Evolutionary conservation across 2,888 invertebrate genomes (phyloP), one percentile per base, ranked within the genome.

Genomic region (Tenodera sinensis): DNA sequence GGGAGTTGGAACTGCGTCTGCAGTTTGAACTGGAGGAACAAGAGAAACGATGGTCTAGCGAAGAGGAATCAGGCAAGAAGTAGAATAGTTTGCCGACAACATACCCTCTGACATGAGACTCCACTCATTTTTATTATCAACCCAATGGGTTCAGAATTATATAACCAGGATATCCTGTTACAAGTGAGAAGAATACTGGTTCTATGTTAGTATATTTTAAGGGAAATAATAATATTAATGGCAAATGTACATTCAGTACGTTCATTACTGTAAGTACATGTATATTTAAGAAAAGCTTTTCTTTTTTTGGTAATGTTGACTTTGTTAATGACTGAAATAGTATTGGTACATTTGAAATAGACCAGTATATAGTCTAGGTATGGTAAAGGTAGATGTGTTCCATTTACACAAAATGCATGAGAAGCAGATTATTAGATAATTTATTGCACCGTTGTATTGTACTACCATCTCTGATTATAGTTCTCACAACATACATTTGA

Each of bases 11-110:
- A 92, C 93, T 95, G 91, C 94, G 95, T 90, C 95, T 96, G 93
- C 95, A 96, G 91, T 95, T 95, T 91, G 96, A 96, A 92, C 92
- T 96, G 87, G 95, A 96, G 92, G 95, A 95, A 91, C 95, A 95
- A 90, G 95, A 95, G 91, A 95, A 95, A 91, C 93, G 95, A 89
- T 95, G 95, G 95, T 95, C 95, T 89, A 95, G 94, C 91, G 95
- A 95, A 91, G 95, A 95, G 91, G 95, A 95, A 91, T 92, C 93
- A 87, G 91, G 91, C 83, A 93, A 93, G 92, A 93, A 93, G 88
- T 91, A 90, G 89, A 28, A 71, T 71, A 71, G 71, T 84, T 88
- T 83, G 88, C n/a, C 28, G 81, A 20, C 54, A 83, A 86, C 81
- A 85, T 42, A 34, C 34, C 34, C 87, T 86, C 84, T 88, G 81